Conservation (phyloP, 2,797 vertebrate species). For the Mormyrus proboscirostris region DNA sequence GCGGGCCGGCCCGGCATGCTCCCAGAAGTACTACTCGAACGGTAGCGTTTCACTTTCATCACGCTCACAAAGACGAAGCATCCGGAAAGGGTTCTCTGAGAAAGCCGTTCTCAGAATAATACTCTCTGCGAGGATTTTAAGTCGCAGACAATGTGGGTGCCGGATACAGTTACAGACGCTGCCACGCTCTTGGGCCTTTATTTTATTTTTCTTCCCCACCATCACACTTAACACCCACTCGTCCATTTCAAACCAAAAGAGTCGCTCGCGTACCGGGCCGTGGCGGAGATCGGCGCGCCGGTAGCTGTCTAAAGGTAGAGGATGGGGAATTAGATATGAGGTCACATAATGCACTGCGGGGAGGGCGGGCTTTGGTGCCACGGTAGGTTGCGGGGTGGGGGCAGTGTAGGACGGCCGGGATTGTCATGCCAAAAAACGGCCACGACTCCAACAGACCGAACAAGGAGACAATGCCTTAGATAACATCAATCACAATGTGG, state of each 20-base stretch:
- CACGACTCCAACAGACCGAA: neutral
- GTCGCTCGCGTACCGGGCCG: neutral
- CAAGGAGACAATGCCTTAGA: neutral
- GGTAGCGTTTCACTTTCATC: slow-evolving; percentile 27
- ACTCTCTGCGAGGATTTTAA: neutral
- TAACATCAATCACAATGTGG: neutral
- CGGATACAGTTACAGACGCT: neutral
- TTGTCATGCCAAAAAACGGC: neutral
- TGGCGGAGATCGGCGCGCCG: neutral
- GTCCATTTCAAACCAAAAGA: neutral
- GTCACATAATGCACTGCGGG: too few relatives aligned
- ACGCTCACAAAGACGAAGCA: slow-evolving; percentile 18
- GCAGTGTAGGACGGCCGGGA: neutral
- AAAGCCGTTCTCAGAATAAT: neutral
- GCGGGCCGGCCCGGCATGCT: neutral
- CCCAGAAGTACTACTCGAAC: slow-evolving; percentile 21
- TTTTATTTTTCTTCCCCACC: neutral
- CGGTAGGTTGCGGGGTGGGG: neutral
- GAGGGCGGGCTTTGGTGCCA: neutral
- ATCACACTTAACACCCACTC: neutral
- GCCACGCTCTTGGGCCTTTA: neutral
- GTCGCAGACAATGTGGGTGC: neutral
- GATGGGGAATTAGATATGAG: neutral
- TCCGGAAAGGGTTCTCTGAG: neutral
- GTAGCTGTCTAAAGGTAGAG: neutral